Evolutionary conservation across 2,113 vertebrate genomes (phyloP).

Genomic region (Onychostruthus taczanowskii): DNA sequence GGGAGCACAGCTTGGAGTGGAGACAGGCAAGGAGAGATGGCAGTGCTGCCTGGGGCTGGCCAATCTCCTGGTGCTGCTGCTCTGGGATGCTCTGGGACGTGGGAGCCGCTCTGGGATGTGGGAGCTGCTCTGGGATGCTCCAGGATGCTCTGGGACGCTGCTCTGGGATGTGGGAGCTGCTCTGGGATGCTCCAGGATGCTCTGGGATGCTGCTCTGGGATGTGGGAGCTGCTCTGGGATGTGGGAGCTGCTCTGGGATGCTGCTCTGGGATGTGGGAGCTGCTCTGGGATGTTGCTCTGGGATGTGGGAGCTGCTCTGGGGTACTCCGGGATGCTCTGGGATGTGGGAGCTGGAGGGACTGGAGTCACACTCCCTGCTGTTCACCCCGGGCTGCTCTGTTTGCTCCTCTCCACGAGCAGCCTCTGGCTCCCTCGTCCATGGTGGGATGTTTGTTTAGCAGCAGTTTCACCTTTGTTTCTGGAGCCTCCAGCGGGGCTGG

Average conservation of each 20-base stretch:
- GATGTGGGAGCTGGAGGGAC: not conserved
- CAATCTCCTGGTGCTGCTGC: not conserved
- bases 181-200: no score
- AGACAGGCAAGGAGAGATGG: accelerated
- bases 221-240: not conserved
- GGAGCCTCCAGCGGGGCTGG: not conserved
- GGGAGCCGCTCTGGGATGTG: not conserved
- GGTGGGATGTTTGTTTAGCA: not conserved
- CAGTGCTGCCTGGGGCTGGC: not conserved
- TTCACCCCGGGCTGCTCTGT: not conserved
- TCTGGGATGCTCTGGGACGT: not conserved
- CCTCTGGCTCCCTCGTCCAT: not conserved
- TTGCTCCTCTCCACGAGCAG: not conserved
- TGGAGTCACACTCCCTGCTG: not conserved
- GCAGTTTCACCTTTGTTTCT: not conserved
- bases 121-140: not conserved
- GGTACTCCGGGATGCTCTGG: not conserved
- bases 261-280: no score
- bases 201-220: not conserved
- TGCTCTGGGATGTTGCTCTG: no score
- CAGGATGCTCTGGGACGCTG: no score
- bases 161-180: accelerated
- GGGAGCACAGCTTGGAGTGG: not conserved
- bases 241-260: accelerated
- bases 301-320: not conserved